These are phyloP conservation scores for Poeciliopsis infans DNA, from an alignment of 2,797 vertebrate genomes.

Conservation along the genomic window DNA sequence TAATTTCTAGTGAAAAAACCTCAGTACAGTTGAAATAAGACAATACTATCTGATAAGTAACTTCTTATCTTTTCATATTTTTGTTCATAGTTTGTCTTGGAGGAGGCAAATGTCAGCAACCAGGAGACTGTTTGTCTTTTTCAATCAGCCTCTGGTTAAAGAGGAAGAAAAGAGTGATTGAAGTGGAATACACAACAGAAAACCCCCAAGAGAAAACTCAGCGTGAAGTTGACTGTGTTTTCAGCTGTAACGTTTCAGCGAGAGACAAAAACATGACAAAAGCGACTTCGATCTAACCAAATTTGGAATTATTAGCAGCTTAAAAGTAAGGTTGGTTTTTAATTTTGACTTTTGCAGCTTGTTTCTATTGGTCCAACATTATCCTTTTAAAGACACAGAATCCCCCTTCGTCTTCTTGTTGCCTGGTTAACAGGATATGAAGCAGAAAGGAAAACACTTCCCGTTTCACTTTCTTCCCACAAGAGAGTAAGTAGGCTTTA, in stretches of 20 bases:
- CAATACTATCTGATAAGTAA: no score
- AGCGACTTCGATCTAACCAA: no score
- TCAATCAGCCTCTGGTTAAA: constrained; percentile 17
- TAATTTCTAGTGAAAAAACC: no score
- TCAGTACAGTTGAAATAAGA: no score
- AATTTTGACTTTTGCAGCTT: neutral
- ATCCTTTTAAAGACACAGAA: constrained; percentile 20
- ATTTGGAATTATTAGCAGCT: neutral
- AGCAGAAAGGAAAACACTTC: constrained; percentile 47
- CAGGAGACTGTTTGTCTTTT: constrained; percentile 20
- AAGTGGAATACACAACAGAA: no score
- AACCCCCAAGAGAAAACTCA: no score
- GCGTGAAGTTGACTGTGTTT: no score
- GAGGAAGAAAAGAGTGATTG: neutral
- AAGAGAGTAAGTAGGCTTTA: constrained; percentile 40
- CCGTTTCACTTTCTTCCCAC: constrained; percentile 4
- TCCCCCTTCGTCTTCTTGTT: constrained; percentile 22
- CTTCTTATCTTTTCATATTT: neutral
- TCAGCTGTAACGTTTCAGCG: no score
- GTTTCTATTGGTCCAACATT: neutral
- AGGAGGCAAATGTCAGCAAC: neutral
- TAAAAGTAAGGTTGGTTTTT: neutral
- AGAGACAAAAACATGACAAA: no score
- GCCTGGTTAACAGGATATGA: constrained; percentile 24
- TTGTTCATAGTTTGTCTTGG: neutral